These are phyloP conservation scores for Neuroterus valhalla DNA, from an alignment of 1,140 invertebrate genomes.

Conservation along the genomic window DNA sequence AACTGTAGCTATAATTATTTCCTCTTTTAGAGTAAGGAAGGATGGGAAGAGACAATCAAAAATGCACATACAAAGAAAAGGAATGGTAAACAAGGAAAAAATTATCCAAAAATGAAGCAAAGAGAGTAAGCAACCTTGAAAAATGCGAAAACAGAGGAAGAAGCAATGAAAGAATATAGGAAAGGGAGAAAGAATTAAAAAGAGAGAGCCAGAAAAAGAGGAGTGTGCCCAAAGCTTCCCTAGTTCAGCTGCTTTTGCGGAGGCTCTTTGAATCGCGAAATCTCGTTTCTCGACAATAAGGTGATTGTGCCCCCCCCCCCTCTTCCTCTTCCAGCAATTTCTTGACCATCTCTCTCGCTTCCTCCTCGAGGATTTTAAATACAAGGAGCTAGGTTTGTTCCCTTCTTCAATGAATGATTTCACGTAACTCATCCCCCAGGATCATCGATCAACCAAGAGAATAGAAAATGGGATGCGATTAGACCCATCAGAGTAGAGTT, in stretches of 20 bases:
- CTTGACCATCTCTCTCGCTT: slow-evolving; percentile 4
- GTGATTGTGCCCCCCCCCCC: slow-evolving; percentile 2
- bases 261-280: neutral
- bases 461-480: slow-evolving; percentile 23
- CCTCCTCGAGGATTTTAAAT: neutral
- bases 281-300: slow-evolving; percentile 22
- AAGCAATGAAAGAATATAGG: neutral
- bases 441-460: slow-evolving; percentile 17
- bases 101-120: neutral
- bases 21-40: no score
- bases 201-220: neutral
- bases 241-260: neutral
- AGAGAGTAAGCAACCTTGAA: neutral
- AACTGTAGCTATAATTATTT: no score
- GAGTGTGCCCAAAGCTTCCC: neutral
- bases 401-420: slow-evolving; percentile 19
- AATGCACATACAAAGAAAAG: neutral
- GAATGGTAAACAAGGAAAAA: neutral
- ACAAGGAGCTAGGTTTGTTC: neutral
- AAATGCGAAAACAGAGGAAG: neutral
- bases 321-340: neutral
- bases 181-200: neutral
- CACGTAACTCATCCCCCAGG: slow-evolving; percentile 20
- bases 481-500: neutral
- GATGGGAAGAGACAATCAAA: neutral